Conservation (phyloP, 2,113 vertebrate genomes). For the Myiozetetes cayanensis region DNA sequence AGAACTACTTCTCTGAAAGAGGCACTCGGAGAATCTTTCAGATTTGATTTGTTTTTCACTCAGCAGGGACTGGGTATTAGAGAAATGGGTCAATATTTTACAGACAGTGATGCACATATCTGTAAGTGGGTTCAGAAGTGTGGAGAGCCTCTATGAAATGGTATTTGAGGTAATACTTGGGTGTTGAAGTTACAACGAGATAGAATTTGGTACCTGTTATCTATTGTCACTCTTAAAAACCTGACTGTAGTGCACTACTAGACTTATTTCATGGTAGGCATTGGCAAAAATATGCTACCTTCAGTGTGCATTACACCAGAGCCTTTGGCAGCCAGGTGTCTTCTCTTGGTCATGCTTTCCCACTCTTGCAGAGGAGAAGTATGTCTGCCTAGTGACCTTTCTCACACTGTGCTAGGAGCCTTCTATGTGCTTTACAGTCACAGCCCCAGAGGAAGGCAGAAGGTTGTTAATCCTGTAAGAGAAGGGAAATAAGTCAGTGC, state of each 20-base stretch:
- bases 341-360: neutral
- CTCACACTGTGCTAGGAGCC: neutral
- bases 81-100: neutral
- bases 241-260: neutral
- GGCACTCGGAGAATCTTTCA: neutral
- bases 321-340: neutral
- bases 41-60: neutral
- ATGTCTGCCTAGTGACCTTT: neutral
- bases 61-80: neutral
- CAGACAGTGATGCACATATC: neutral
- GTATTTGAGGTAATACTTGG: neutral
- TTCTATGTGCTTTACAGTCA: rapidly evolving
- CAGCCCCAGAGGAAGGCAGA: neutral
- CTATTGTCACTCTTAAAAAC: neutral
- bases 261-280: neutral
- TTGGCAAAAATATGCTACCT: neutral
- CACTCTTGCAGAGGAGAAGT: neutral
- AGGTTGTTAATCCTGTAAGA: neutral
- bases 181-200: neutral
- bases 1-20: neutral
- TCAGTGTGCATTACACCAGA: neutral
- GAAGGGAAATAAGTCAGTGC: neutral
- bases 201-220: neutral
- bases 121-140: neutral
- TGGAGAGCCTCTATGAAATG: neutral